A percentile compares a stretch with the other conserved stretches of the same genome.
Conservation (phyloP, 2,113 vertebrate genomes). For the Cettia cetti region DNA sequence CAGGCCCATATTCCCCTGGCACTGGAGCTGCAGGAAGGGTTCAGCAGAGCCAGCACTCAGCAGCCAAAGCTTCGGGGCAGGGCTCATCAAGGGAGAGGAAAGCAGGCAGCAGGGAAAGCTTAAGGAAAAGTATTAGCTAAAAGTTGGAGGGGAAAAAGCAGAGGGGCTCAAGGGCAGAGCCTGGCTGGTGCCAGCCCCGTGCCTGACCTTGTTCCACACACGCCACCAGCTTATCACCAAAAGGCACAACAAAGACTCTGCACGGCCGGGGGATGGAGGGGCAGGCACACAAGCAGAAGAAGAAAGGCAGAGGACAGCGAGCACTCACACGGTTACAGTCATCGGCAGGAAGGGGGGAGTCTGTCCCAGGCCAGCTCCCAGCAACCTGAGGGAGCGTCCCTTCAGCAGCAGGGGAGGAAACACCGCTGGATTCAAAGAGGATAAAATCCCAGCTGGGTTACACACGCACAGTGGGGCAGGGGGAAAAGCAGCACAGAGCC, state of each 20-base stretch:
- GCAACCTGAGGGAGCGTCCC: neutral
- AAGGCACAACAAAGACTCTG: neutral
- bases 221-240: neutral
- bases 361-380: neutral
- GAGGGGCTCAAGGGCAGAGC: neutral
- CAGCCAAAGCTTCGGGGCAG: neutral
- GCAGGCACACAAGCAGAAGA: neutral
- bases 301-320: neutral
- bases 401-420: neutral
- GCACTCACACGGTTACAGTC: slow-evolving; percentile 54
- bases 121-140: neutral
- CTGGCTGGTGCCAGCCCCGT: neutral
- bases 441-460: neutral
- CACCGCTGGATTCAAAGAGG: neutral
- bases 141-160: neutral
- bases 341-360: neutral
- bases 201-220: neutral
- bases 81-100: neutral
- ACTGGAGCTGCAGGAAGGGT: neutral
- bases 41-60: neutral
- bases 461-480: neutral
- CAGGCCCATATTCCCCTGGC: neutral
- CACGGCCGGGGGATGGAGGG: neutral
- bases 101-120: neutral
- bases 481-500: neutral